A percentile compares a stretch with the other conserved stretches of the same genome.
Evolutionary conservation across 1,140 invertebrate genomes (phyloP).

Genomic region (Drosophila parvula): DNA sequence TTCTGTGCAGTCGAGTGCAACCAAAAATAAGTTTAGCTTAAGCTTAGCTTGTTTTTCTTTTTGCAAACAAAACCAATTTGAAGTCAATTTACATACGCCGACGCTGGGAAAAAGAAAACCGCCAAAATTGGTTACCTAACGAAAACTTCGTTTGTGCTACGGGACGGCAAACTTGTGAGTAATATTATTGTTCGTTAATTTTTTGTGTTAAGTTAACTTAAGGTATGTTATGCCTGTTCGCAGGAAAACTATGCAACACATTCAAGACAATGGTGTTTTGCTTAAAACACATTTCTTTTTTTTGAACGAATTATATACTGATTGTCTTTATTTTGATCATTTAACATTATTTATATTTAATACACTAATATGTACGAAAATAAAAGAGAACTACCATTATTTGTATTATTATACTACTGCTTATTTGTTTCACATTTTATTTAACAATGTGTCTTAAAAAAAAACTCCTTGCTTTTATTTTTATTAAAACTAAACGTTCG

Average conservation of each 20-base stretch:
- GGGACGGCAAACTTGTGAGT: constrained; percentile 77
- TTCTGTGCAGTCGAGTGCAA: constrained; percentile 57
- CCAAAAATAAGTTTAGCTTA: constrained; percentile 15
- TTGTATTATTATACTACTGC: no score
- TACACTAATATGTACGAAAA: no score
- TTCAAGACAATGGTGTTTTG: no score
- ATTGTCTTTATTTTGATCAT: not conserved
- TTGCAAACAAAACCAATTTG: constrained; percentile 28
- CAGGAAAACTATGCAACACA: not conserved
- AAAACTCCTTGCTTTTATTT: no score
- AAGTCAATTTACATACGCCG: constrained; percentile 36
- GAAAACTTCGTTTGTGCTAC: constrained; percentile 82
- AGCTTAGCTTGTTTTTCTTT: constrained; percentile 21
- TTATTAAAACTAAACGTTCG: no score
- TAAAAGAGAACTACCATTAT: no score
- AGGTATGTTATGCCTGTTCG: not conserved
- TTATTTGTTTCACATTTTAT: no score
- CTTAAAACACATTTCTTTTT: no score
- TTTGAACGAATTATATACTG: not conserved
- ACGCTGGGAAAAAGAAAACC: constrained; percentile 56
- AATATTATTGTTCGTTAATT: constrained; percentile 8
- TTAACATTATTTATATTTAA: no score
- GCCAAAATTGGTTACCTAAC: constrained; percentile 84
- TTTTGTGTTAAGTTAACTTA: not conserved
- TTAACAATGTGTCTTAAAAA: no score